phyloP scores from a whole-genome alignment of 2,797 vertebrate genomes.

The Mus spretus region DNA sequence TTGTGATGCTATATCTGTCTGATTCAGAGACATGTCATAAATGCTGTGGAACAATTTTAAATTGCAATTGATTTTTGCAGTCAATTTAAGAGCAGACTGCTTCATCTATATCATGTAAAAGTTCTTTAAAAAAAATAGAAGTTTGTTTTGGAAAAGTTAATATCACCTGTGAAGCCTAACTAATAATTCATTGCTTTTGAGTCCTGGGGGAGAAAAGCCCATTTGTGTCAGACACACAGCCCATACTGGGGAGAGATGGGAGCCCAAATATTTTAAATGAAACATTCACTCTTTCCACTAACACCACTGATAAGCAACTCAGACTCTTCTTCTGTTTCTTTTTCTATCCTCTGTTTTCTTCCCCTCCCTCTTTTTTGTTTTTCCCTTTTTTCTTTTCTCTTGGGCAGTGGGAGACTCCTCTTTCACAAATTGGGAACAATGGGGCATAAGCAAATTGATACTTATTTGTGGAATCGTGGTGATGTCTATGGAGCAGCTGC shows the following conservation, averaged over 20 bases:
- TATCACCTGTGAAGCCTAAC: conserved; percentile 69
- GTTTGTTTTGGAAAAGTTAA: conserved; percentile 72
- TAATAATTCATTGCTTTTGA: conserved; percentile 76
- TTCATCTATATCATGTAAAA: conserved; percentile 66
- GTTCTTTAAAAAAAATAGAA: conserved; percentile 60
- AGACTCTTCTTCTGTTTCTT: conserved; percentile 86
- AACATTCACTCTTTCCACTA: conserved; percentile 81
- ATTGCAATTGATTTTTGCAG: conserved; percentile 67
- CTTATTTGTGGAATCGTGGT: conserved; percentile 87
- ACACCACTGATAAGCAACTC: conserved; percentile 84
- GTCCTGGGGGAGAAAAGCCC: conserved; percentile 67
- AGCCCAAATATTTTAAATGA: conserved; percentile 77
- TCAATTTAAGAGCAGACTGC: conserved; percentile 77
- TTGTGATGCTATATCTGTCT: conserved; percentile 55
- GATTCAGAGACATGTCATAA: conserved; percentile 67
- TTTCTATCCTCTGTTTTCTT: conserved; percentile 82
- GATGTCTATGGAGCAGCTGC: conserved; percentile 86
- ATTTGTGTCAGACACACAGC: conserved; percentile 74
- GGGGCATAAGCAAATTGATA: conserved; percentile 87
- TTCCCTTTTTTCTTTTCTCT: conserved; percentile 67
- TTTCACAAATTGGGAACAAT: conserved; percentile 87
- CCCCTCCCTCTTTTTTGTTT: conserved; percentile 65
- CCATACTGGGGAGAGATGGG: conserved; percentile 81
- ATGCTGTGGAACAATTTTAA: conserved; percentile 51
- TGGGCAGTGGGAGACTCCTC: conserved; percentile 87